Evolutionary conservation across 2,113 vertebrate species (phyloP), one percentile per base, ranked within the genome.

Genomic region (Brienomyrus brachyistius): DNA sequence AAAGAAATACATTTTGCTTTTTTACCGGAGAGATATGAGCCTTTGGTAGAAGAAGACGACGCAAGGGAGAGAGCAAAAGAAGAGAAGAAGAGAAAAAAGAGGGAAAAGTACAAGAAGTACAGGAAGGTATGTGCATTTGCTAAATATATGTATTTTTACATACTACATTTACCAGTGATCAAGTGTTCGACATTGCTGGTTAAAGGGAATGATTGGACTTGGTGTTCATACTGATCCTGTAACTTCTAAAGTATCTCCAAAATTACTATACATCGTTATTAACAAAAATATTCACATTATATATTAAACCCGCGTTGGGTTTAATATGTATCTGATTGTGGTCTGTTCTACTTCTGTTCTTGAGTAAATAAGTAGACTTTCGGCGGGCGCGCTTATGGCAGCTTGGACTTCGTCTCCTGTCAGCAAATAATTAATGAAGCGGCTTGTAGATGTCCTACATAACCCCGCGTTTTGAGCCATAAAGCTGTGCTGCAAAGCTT

Each of bases 31-130:
- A 93, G 86, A 86, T 96, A 96, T 10, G 88, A 94, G 89, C 94
- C 87, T 0, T 87, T 96, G 83, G 35, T 91, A 3, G 95, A 95
- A 47, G 91, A 91, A 2, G 94, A 94, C 0, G 93, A 94, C 6
- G 89, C 54, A 5, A 89, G 87, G 77, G 87, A 85, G 80, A 88
- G 88, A 87, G 56, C 74, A 6, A 94, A 92, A 84, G 93, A 94
- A 50, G 94, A 95, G 89, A 94, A 92, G 89, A 95, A 94, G 50
- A 92, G 90, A 8, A 95, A 91, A 83, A 95, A 93, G 92, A 95
- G 94, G 84, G 91, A 92, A 48, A 94, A 92, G 83, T 93, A 93
- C 92, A 95, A 95, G 66, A 95, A 94, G 93, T 93, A 95, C 0
- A 94, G 90, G 86, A 96, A 96, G 95, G 96, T 95, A 92, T 15